Percentiles rank a stretch among this genome's conserved stretches.
These are phyloP conservation scores for Drosophila suboccidentalis DNA, from an alignment of 2,888 invertebrate species.

Conservation along the genomic window DNA sequence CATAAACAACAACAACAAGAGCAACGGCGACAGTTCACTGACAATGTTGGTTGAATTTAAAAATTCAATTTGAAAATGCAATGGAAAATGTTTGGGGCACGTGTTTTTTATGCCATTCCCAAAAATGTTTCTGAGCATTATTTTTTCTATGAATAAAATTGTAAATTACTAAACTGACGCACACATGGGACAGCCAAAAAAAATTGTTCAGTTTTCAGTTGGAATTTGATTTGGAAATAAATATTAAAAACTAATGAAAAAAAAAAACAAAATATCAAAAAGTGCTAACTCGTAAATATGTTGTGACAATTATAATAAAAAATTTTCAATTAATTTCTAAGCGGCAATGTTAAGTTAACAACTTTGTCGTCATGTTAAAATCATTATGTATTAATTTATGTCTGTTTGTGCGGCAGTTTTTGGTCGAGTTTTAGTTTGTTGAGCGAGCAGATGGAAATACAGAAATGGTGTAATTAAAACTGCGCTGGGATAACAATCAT, in stretches of 20 bases:
- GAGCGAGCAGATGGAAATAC: conserved; percentile 16
- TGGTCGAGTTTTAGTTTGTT: conserved; percentile 27
- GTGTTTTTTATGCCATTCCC: conserved; percentile 18
- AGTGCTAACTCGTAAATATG: not conserved
- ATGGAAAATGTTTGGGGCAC: conserved; percentile 25
- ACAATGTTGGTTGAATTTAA: conserved; percentile 61
- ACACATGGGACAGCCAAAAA: conserved; percentile 30
- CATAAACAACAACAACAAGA: conserved; percentile 29
- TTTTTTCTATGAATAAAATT: conserved; percentile 50
- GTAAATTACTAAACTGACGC: conserved; percentile 32
- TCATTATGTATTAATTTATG: conserved; percentile 29
- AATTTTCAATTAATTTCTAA: conserved; percentile 14
- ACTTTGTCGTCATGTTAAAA: conserved; percentile 19
- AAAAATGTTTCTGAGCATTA: conserved; percentile 6
- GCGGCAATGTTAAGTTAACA: conserved; percentile 1
- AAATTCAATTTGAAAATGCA: conserved; percentile 71
- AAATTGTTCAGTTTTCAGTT: conserved; percentile 35
- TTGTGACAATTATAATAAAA: not conserved
- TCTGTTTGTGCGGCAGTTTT: conserved; percentile 22
- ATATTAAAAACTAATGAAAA: not conserved
- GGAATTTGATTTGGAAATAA: conserved; percentile 17
- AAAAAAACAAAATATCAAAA: not conserved
- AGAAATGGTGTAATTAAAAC: conserved; percentile 64
- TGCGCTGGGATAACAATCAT: conserved; percentile 51
- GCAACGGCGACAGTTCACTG: conserved; percentile 13